Percentiles rank a stretch among this genome's conserved stretches.
phyloP scores from a whole-genome alignment of 2,797 vertebrate genomes.

The Crenuchus spilurus region DNA sequence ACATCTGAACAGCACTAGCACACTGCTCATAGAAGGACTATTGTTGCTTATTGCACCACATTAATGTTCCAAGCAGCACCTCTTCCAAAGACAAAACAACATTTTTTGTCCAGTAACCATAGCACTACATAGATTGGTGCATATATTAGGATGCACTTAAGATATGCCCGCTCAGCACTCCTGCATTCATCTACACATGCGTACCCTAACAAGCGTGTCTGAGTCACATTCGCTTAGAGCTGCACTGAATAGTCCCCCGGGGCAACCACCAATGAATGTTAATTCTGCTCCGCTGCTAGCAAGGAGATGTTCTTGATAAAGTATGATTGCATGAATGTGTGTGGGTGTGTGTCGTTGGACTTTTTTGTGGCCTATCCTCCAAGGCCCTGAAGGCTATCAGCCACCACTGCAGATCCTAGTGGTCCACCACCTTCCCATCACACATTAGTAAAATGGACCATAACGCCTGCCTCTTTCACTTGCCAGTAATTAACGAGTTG shows the following conservation, averaged over 20 bases:
- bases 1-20: neutral
- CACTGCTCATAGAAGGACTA: neutral
- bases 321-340: constrained; percentile 9
- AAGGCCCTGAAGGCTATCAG: constrained; percentile 32
- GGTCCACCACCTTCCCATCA: constrained; percentile 33
- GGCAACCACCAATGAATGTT: constrained; percentile 45
- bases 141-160: constrained; percentile 22
- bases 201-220: constrained; percentile 20
- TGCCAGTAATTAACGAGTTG: constrained; percentile 56
- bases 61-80: neutral
- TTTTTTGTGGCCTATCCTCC: neutral
- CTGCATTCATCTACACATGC: constrained; percentile 13
- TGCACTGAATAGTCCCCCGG: constrained; percentile 42
- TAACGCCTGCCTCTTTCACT: constrained; percentile 46
- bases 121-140: neutral
- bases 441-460: constrained; percentile 60
- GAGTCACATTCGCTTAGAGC: constrained; percentile 31
- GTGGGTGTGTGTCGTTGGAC: constrained; percentile 12
- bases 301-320: constrained; percentile 45
- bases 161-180: constrained; percentile 32
- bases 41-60: neutral
- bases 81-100: constrained; percentile 2
- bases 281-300: constrained; percentile 44
- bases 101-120: neutral
- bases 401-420: constrained; percentile 30